These are phyloP conservation scores for Thamnophis elegans DNA, from an alignment of 2,797 vertebrate genomes.

Conservation along the genomic window DNA sequence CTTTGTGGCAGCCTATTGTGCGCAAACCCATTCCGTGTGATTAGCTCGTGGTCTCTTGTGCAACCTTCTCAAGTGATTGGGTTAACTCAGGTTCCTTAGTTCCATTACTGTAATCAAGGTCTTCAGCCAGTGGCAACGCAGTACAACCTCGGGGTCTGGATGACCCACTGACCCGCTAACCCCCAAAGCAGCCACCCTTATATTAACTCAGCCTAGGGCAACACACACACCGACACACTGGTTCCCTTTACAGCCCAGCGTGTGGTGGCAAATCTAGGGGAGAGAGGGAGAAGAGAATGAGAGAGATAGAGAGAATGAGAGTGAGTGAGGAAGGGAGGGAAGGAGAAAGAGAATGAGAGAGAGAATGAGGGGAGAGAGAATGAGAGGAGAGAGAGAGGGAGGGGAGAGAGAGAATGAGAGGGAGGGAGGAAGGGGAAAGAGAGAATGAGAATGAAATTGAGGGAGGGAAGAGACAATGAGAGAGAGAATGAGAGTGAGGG, in stretches of 20 bases:
- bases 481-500: too few relatives aligned
- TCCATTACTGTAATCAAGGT: neutral
- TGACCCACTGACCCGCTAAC: neutral
- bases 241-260: neutral
- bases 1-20: neutral
- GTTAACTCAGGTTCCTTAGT: neutral
- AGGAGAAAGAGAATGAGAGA: too few relatives aligned
- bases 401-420: too few relatives aligned
- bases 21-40: neutral
- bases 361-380: too few relatives aligned
- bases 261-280: neutral
- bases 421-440: too few relatives aligned
- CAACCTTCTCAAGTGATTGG: neutral
- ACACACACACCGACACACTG: neutral
- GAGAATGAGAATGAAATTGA: too few relatives aligned
- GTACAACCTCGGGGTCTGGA: neutral
- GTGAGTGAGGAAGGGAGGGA: too few relatives aligned
- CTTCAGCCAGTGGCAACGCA: neutral
- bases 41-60: neutral
- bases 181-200: neutral
- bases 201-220: neutral
- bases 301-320: too few relatives aligned
- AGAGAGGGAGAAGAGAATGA: too few relatives aligned
- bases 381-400: too few relatives aligned
- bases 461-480: too few relatives aligned